phyloP scores from a whole-genome alignment of 2,888 invertebrate genomes.

The Tachina lurida region DNA sequence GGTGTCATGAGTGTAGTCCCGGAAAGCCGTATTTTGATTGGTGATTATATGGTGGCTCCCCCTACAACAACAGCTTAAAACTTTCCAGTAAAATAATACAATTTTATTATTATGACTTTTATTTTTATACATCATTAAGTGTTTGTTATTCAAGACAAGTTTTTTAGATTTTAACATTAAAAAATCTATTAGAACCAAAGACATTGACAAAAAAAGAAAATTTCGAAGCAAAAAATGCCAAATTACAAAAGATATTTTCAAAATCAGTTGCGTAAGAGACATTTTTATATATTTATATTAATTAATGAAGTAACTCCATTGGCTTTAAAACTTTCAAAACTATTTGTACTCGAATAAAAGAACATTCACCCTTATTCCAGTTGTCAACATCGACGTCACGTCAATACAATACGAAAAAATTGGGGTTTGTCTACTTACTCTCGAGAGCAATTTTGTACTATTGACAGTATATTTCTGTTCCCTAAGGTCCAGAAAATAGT shows the following conservation, averaged over 20 bases:
- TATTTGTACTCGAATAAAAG: too few species aligned
- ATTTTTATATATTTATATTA: background rate
- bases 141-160: conserved; percentile 45
- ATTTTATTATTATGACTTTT: conserved; percentile 10
- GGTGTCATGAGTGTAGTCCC: conserved; percentile 86
- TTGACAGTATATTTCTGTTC: too few species aligned
- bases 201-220: conserved; percentile 44
- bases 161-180: conserved; percentile 18
- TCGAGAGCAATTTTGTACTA: background rate
- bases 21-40: conserved; percentile 87
- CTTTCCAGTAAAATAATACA: conserved; percentile 65
- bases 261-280: background rate
- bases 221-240: conserved; percentile 1
- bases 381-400: too few species aligned
- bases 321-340: background rate
- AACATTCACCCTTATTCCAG: too few species aligned
- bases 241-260: conserved; percentile 11
- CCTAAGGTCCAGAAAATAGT: too few species aligned
- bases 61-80: conserved; percentile 72
- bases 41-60: conserved; percentile 86
- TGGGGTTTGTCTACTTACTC: background rate
- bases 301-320: background rate
- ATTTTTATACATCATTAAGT: conserved; percentile 58
- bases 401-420: too few species aligned
- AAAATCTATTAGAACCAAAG: conserved; percentile 57